phyloP scores from a whole-genome alignment of 2,888 invertebrate genomes.

The Standfussiana lucernea region DNA sequence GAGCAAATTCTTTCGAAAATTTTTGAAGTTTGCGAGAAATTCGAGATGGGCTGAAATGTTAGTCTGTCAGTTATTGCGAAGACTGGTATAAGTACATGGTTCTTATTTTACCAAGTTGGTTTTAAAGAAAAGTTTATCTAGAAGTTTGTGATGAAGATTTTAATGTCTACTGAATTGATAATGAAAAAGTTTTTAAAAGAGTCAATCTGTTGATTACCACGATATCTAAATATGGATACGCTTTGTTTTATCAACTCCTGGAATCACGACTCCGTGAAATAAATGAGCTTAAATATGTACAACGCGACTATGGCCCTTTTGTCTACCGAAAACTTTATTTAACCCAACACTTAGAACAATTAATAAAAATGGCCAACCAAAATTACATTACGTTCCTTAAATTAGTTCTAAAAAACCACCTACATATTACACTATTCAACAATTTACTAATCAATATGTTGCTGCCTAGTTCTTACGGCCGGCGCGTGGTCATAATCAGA shows the following conservation, averaged over 20 bases:
- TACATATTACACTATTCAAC: too few relatives aligned
- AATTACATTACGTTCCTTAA: too few relatives aligned
- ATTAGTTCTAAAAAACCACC: too few relatives aligned
- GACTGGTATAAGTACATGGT: slow-evolving; percentile 28
- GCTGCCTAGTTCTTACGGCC: too few relatives aligned
- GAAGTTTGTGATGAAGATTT: slow-evolving; percentile 6
- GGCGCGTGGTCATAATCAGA: neutral
- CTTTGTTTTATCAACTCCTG: neutral
- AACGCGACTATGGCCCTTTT: neutral
- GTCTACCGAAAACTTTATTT: neutral
- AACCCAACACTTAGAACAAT: too few relatives aligned
- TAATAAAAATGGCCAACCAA: too few relatives aligned
- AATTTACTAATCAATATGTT: too few relatives aligned
- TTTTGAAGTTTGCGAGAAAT: slow-evolving; percentile 48
- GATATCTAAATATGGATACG: neutral
- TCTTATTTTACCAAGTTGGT: slow-evolving; percentile 35
- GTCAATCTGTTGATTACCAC: neutral
- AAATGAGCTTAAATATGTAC: too few relatives aligned
- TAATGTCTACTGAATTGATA: slow-evolving; percentile 6
- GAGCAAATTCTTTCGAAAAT: slow-evolving; percentile 42
- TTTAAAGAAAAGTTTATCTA: neutral
- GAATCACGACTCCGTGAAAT: neutral
- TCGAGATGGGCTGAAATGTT: slow-evolving; percentile 36
- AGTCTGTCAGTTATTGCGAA: slow-evolving; percentile 43
- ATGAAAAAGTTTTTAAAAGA: neutral